Evolutionary conservation across 2,888 invertebrate genomes (phyloP).

Genomic region (Euplagia quadripunctaria): DNA sequence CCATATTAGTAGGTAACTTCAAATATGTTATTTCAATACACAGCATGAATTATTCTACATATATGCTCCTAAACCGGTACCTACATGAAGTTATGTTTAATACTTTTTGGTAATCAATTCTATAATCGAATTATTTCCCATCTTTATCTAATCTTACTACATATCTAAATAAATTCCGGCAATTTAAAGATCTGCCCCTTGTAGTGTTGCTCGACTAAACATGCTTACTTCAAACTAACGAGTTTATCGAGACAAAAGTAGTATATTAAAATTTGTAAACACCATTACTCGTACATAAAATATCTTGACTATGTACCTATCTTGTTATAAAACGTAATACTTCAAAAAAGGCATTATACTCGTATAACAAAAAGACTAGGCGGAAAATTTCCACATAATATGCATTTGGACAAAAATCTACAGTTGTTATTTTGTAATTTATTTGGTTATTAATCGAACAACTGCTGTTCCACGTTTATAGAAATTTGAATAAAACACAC

Average conservation of each 20-base stretch:
- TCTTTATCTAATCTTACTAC: too few species aligned
- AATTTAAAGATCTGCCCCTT: too few species aligned
- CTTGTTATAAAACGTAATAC: not conserved
- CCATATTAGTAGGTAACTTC: too few species aligned
- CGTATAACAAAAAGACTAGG: not conserved
- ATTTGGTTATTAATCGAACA: not conserved
- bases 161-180: too few species aligned
- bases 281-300: not conserved
- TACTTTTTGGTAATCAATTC: too few species aligned
- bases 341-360: not conserved
- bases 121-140: too few species aligned
- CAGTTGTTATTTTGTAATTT: not conserved
- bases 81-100: too few species aligned
- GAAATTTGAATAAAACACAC: conserved; percentile 48
- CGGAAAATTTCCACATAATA: not conserved
- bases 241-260: not conserved
- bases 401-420: not conserved
- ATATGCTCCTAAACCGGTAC: too few species aligned
- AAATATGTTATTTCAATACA: too few species aligned
- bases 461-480: not conserved
- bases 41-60: too few species aligned
- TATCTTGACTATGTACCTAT: not conserved
- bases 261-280: not conserved
- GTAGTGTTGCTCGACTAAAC: too few species aligned
- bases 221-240: not conserved